Evolutionary conservation across 2,797 vertebrate genomes (phyloP).

Genomic region (Limosa lapponica): DNA sequence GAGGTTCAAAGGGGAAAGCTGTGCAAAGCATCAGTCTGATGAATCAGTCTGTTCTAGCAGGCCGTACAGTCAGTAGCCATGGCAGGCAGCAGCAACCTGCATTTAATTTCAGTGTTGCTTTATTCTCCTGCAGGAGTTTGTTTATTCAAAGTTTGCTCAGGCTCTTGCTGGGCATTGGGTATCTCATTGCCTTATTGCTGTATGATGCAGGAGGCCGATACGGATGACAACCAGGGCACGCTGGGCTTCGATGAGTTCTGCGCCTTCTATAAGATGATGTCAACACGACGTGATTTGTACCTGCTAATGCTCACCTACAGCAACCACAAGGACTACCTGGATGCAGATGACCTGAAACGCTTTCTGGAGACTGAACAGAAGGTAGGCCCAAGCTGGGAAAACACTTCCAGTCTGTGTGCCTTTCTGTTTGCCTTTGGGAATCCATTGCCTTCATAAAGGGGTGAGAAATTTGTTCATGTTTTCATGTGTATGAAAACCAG

Average conservation of each 20-base stretch:
- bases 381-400: constrained; percentile 72
- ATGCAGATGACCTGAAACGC: constrained; percentile 83
- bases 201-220: constrained; percentile 90
- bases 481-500: neutral
- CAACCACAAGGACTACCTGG: constrained; percentile 94
- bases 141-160: neutral
- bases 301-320: constrained; percentile 97
- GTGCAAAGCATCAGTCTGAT: neutral
- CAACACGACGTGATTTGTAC: constrained; percentile 94
- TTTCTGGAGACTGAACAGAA: constrained; percentile 95
- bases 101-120: neutral
- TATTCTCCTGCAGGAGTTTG: neutral
- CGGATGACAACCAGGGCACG: constrained; percentile 92
- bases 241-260: constrained; percentile 97
- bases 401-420: neutral
- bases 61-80: neutral
- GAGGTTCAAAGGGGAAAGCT: neutral
- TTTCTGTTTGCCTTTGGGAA: neutral
- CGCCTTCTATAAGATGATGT: constrained; percentile 99
- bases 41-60: neutral
- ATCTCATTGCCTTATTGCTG: neutral
- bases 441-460: neutral
- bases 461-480: accelerated
- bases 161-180: neutral
- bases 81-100: neutral